phyloP scores from a whole-genome alignment of 2,113 vertebrate genomes.

The Siphamia tubifer region DNA sequence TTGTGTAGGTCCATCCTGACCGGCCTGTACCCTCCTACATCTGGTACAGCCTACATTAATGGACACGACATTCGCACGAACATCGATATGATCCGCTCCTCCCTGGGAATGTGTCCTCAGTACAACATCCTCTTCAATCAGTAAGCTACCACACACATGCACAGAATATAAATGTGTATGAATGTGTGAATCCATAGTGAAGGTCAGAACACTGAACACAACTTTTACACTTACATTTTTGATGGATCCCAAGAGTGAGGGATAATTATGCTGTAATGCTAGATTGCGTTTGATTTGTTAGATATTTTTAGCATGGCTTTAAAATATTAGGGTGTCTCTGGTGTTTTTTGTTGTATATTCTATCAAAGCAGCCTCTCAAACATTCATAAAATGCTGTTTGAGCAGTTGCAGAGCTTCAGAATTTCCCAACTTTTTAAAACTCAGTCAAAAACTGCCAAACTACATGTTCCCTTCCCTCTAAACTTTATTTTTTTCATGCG shows the following conservation, averaged over 20 bases:
- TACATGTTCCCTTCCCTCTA: neutral
- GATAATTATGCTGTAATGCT: no score
- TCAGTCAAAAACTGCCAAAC: neutral
- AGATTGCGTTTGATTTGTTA: neutral
- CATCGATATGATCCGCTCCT: constrained; percentile 76
- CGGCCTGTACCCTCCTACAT: constrained; percentile 85
- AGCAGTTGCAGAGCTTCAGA: neutral
- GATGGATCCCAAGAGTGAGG: no score
- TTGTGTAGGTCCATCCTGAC: constrained; percentile 86
- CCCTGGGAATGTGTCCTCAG: constrained; percentile 90
- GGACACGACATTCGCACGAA: constrained; percentile 85
- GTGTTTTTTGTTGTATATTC: neutral
- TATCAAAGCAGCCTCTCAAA: neutral
- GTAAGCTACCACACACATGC: constrained; percentile 44
- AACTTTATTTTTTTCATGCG: neutral
- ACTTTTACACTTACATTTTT: no score
- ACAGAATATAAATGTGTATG: neutral
- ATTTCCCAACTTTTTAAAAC: neutral
- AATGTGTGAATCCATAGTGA: neutral
- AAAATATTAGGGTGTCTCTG: neutral
- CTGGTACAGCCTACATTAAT: constrained; percentile 84
- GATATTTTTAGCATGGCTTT: neutral
- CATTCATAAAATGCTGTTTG: neutral
- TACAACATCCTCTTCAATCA: constrained; percentile 85
- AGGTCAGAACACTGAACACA: neutral